A percentile compares a stretch with the other conserved stretches of the same genome.
phyloP scores from a whole-genome alignment of 1,140 invertebrate genomes.

The Zaprionus nigranus region DNA sequence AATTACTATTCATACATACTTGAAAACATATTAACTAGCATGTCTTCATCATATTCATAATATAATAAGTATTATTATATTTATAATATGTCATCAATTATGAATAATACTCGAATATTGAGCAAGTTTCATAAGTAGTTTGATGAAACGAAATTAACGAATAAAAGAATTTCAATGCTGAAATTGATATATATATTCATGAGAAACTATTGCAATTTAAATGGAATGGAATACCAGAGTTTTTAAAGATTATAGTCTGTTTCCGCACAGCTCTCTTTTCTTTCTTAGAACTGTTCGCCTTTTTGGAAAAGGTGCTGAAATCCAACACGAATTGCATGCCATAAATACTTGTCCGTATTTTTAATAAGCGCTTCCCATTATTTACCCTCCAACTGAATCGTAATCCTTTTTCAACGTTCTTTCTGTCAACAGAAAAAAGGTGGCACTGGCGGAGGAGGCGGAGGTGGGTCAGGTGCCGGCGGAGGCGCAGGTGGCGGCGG shows the following conservation, averaged over 20 bases:
- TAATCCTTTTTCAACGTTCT: constrained; percentile 55
- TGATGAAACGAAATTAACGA: too few relatives aligned
- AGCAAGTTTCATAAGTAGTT: too few relatives aligned
- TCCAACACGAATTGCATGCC: not conserved
- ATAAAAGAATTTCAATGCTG: too few relatives aligned
- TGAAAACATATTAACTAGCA: too few relatives aligned
- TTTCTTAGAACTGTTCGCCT: not conserved
- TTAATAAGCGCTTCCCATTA: constrained; percentile 53
- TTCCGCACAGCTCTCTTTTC: not conserved
- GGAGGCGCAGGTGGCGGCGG: constrained; percentile 22
- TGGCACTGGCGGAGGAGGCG: constrained; percentile 33
- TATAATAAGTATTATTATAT: too few relatives aligned
- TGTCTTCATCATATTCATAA: too few relatives aligned
- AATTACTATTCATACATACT: not conserved
- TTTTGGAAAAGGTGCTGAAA: constrained; percentile 2
- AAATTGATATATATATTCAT: not conserved
- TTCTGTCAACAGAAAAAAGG: constrained; percentile 75
- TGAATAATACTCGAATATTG: not conserved
- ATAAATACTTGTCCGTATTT: constrained; percentile 19
- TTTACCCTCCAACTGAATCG: constrained; percentile 44
- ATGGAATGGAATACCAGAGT: not conserved
- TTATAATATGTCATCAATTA: not conserved
- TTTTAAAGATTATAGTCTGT: not conserved
- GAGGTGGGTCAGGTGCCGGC: constrained; percentile 39
- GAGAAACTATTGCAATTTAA: not conserved